A percentile compares a stretch with the other conserved stretches of the same genome.
Conservation (phyloP, 2,888 invertebrate genomes). For the Noctua janthe region DNA sequence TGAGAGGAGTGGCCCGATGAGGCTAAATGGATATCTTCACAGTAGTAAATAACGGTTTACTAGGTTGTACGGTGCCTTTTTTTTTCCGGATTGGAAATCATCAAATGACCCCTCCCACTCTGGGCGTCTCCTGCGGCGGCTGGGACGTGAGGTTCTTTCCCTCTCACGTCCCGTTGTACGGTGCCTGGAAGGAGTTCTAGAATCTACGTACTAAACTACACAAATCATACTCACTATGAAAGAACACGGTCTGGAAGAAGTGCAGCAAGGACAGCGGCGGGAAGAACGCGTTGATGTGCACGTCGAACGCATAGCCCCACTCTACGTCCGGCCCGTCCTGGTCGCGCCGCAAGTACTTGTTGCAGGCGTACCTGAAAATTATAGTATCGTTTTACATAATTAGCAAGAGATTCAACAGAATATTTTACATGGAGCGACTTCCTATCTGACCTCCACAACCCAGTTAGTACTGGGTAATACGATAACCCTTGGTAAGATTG, state of each 20-base stretch:
- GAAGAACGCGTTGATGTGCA: constrained; percentile 99
- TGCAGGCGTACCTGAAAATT: constrained; percentile 93
- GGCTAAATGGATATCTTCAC: too few relatives aligned
- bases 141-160: too few relatives aligned
- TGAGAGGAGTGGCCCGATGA: too few relatives aligned
- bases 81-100: too few relatives aligned
- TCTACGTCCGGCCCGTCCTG: constrained; percentile 93
- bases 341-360: constrained; percentile 93
- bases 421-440: not conserved
- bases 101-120: too few relatives aligned
- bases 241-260: constrained; percentile 97
- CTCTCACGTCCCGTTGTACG: too few relatives aligned
- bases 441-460: not conserved
- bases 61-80: too few relatives aligned
- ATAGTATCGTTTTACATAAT: not conserved
- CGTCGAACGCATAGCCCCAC: constrained; percentile 99
- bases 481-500: not conserved
- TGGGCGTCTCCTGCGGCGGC: too few relatives aligned
- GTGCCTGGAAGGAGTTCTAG: not conserved
- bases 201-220: not conserved
- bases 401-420: not conserved
- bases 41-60: too few relatives aligned
- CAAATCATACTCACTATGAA: constrained; percentile 91
- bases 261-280: constrained; percentile 98
- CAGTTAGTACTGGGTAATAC: not conserved